These are phyloP conservation scores for Gonatopus flavifemur DNA, from an alignment of 1,140 invertebrate species.

Conservation along the genomic window DNA sequence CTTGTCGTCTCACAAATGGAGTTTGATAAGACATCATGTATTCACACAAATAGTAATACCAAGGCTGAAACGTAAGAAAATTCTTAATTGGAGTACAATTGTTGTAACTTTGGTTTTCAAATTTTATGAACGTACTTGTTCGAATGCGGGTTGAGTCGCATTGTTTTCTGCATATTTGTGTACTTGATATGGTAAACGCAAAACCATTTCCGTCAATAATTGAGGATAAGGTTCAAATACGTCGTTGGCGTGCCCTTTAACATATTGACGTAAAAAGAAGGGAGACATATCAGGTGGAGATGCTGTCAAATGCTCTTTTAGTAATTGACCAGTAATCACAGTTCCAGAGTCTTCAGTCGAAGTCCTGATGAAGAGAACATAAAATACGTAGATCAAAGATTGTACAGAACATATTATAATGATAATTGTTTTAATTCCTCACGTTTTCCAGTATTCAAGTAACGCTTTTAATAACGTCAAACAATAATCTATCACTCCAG, in stretches of 20 bases:
- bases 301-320: constrained; percentile 80
- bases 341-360: constrained; percentile 58
- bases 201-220: constrained; percentile 90
- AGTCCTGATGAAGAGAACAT: constrained; percentile 36
- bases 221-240: constrained; percentile 93
- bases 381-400: too few relatives aligned
- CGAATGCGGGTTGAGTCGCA: constrained; percentile 60
- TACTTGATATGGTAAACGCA: constrained; percentile 93
- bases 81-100: background rate
- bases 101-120: background rate
- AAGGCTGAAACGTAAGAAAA: constrained; percentile 56
- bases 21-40: constrained; percentile 94
- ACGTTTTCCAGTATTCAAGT: constrained; percentile 80
- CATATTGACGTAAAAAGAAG: constrained; percentile 91
- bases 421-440: constrained; percentile 22
- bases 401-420: constrained; percentile 7
- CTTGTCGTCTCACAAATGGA: constrained; percentile 75
- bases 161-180: constrained; percentile 70
- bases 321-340: constrained; percentile 61
- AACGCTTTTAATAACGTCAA: constrained; percentile 77
- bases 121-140: constrained; percentile 46
- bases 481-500: constrained; percentile 81
- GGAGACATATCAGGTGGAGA: constrained; percentile 92
- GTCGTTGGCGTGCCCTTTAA: constrained; percentile 87
- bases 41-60: constrained; percentile 86